These are phyloP conservation scores for Pteruthius melanotis DNA, from an alignment of 2,113 vertebrate species.

Conservation along the genomic window DNA sequence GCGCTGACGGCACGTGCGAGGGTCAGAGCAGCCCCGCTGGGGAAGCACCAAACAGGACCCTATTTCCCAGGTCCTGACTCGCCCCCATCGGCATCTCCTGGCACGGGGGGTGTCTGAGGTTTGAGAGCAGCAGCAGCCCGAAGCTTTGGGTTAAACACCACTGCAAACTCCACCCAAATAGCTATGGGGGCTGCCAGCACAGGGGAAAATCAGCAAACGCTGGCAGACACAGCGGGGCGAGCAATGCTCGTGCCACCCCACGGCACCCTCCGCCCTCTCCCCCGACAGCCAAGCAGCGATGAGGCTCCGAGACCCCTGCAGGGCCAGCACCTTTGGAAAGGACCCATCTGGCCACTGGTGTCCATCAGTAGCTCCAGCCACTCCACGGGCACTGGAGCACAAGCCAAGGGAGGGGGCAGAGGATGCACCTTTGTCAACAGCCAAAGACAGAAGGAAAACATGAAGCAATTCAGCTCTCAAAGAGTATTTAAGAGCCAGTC, in stretches of 20 bases:
- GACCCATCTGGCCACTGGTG: background rate
- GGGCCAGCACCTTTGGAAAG: background rate
- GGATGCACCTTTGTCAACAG: background rate
- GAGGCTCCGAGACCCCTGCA: background rate
- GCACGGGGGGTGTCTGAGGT: background rate
- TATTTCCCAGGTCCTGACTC: background rate
- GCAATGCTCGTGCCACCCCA: fast-evolving
- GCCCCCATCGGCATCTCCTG: fast-evolving
- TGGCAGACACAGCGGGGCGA: fast-evolving
- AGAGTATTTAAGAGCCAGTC: slow-evolving; percentile 24
- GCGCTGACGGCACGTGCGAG: fast-evolving
- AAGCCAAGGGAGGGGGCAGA: background rate
- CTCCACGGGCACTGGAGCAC: background rate
- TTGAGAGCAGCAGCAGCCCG: background rate
- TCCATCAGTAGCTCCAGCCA: background rate
- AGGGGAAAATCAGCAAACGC: background rate
- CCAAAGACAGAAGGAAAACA: background rate
- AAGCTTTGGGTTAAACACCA: background rate
- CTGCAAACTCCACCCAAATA: background rate
- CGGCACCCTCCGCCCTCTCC: background rate
- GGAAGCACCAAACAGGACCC: background rate
- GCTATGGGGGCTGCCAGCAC: fast-evolving
- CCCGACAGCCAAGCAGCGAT: background rate
- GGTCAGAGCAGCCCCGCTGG: background rate
- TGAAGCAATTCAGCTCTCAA: background rate